Evolutionary conservation across 2,888 invertebrate genomes (phyloP).

Genomic region (Phalera bucephala): DNA sequence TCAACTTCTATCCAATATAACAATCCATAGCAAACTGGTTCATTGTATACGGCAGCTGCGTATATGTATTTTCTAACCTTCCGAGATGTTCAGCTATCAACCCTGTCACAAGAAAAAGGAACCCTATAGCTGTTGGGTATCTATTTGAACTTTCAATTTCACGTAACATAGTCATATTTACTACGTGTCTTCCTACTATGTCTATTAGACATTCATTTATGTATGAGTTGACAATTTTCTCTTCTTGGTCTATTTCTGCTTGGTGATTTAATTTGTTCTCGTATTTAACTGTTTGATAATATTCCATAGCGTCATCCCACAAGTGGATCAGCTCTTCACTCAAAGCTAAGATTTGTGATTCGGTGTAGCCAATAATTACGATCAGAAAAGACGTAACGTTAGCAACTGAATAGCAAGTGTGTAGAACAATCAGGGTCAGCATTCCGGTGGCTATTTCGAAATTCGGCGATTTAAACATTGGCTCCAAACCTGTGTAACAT

Average conservation of each 20-base stretch:
- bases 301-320: background rate
- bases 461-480: background rate
- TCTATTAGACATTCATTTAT: background rate
- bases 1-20: slow-evolving; percentile 51
- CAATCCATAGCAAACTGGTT: slow-evolving; percentile 51
- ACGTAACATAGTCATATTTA: background rate
- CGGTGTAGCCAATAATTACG: background rate
- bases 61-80: background rate
- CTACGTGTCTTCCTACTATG: background rate
- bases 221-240: background rate
- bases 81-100: background rate
- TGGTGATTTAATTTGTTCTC: too few relatives aligned
- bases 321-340: background rate
- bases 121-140: background rate
- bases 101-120: background rate
- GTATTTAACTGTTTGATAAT: too few relatives aligned
- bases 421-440: background rate
- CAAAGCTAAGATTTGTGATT: background rate
- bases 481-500: background rate
- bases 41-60: slow-evolving; percentile 2
- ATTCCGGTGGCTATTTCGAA: background rate
- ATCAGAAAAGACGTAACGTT: background rate
- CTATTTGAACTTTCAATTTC: background rate
- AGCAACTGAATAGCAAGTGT: background rate
- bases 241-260: too few relatives aligned